Base-by-base conservation (phyloP, 2,797 vertebrate species). In the Notolabrus celidotus region DNA sequence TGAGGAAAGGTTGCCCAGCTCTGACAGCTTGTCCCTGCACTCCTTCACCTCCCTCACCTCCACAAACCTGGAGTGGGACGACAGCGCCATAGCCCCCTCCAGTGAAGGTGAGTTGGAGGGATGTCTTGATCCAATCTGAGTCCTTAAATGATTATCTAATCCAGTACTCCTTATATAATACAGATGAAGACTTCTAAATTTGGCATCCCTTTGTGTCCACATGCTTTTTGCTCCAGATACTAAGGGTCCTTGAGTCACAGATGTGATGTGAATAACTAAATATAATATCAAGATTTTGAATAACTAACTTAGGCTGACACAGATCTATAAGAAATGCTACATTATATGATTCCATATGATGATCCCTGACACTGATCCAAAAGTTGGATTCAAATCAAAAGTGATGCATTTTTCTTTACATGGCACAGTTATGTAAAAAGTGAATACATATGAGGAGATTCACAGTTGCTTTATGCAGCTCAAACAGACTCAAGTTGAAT, bases 21-120 rank as follows among this genome's bases (percentile, higher is more conserved):
- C 97, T 0, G 98, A 99, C 92, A 99, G 98, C 89, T 88, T 99
- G 38, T 99, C 98, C 5, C 93, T 99, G 75, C 97, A 99, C 90
- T 99, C 98, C 70, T 98, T 98, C 93, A 99, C 97, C 60, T 99
- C 98, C 0, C 94, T 97, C 75, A 99, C 96, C 68, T 99, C 98
- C 80, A 97, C 97, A 80, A 99, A 99, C 93, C 92, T 99, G 82
- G 98, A 99, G 70, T 99, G 98, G 98, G 98, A 99, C 0, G 98
- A 99, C 92, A 99, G 97, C 0, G 98, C 98, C 55, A 99, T 99
- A 0, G 98, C 98, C 17, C 98, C 98, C 0, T 99, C 98, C 54
- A 99, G 98, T 27, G 98, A 99, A 94, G 98, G 98, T 98, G 86
- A 80, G 92, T 25, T 15, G 31, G 12, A 0, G 5, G n/a, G 39